Conservation (phyloP, 2,797 vertebrate genomes). For the Balearica regulorum region DNA sequence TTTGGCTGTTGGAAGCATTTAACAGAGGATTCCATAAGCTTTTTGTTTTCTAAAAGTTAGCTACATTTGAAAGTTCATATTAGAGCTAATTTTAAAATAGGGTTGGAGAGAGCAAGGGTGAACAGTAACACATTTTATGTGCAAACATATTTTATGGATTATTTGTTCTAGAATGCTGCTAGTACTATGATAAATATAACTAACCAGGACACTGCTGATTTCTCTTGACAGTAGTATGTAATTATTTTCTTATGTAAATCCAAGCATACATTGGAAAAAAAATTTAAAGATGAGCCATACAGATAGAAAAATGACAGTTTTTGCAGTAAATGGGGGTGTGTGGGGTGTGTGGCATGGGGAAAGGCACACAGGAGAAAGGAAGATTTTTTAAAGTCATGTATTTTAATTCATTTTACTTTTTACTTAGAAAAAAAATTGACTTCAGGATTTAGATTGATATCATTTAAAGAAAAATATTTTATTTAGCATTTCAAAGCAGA, state of each 20-base stretch:
- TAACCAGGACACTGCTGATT: not conserved
- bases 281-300: not conserved
- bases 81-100: not conserved
- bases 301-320: not conserved
- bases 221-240: not conserved
- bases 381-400: not conserved
- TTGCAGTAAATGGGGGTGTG: not conserved
- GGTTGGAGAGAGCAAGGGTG: not conserved
- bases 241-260: not conserved
- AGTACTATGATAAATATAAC: not conserved
- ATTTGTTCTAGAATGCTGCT: not conserved
- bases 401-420: not conserved
- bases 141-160: not conserved
- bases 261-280: not conserved
- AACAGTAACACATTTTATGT: not conserved
- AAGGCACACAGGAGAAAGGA: not conserved
- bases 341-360: rapidly evolving
- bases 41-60: not conserved
- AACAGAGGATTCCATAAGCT: not conserved
- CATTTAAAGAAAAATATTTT: not conserved
- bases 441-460: not conserved
- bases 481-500: not conserved
- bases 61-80: not conserved
- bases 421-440: not conserved
- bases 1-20: not conserved